Percentiles rank a stretch among this genome's conserved stretches.
These are phyloP conservation scores for Melanerpes aurifrons DNA, from an alignment of 2,113 vertebrate genomes.

Conservation along the genomic window DNA sequence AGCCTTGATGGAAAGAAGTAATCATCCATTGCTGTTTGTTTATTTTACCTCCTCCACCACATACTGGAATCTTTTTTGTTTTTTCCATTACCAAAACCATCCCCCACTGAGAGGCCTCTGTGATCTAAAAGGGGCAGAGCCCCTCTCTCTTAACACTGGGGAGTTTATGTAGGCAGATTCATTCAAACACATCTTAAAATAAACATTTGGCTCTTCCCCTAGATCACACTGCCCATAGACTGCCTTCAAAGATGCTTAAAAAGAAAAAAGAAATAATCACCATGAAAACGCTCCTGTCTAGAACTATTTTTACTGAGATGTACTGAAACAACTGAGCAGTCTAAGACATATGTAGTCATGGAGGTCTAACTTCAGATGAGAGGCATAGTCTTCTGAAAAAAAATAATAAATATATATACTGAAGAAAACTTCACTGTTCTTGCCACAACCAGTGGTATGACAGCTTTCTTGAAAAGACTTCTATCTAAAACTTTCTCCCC, in stretches of 20 bases:
- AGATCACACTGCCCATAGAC: not conserved
- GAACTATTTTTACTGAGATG: constrained; percentile 18
- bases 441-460: not conserved
- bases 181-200: constrained; percentile 68
- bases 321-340: constrained; percentile 31
- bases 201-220: constrained; percentile 47
- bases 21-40: constrained; percentile 86
- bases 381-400: not conserved
- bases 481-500: not conserved
- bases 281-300: constrained; percentile 24
- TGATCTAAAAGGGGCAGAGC: constrained; percentile 60
- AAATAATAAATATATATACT: not conserved
- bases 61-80: constrained; percentile 89
- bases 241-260: constrained; percentile 30
- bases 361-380: not conserved
- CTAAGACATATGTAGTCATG: not conserved
- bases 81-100: constrained; percentile 74
- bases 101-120: constrained; percentile 70
- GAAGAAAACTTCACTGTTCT: constrained; percentile 18
- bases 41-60: constrained; percentile 90
- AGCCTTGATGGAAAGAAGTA: constrained; percentile 83
- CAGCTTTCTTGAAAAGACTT: not conserved
- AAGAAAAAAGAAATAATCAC: constrained; percentile 16
- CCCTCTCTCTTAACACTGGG: constrained; percentile 18
- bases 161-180: constrained; percentile 65